Percentiles rank a stretch among this genome's conserved stretches.
Evolutionary conservation across 1,140 invertebrate genomes (phyloP).

Genomic region (Oryzaephilus surinamensis): DNA sequence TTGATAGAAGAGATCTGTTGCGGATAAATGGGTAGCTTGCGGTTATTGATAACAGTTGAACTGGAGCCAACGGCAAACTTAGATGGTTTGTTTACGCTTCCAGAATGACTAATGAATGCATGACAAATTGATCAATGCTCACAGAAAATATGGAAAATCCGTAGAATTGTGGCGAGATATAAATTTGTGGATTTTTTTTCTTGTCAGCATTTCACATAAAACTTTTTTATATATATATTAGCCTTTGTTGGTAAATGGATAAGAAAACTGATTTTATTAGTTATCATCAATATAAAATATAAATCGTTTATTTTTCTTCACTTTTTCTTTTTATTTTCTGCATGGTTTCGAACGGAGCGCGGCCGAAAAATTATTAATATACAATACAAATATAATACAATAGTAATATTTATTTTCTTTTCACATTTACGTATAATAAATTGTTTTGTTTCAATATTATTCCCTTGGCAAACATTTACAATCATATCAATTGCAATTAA

Average conservation of each 20-base stretch:
- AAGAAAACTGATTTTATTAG: constrained; percentile 13
- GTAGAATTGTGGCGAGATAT: constrained; percentile 14
- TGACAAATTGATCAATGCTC: constrained; percentile 22
- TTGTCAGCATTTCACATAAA: constrained; percentile 13
- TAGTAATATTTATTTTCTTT: too few relatives aligned
- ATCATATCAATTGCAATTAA: too few relatives aligned
- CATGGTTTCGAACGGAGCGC: too few relatives aligned
- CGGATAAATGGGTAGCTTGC: constrained; percentile 23
- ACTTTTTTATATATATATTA: constrained; percentile 11
- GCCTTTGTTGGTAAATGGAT: constrained; percentile 13
- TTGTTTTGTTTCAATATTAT: too few relatives aligned
- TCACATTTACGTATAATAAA: too few relatives aligned
- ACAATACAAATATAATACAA: too few relatives aligned
- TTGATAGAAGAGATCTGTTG: constrained; percentile 24
- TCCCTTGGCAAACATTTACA: too few relatives aligned
- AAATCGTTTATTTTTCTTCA: too few relatives aligned
- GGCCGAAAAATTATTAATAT: too few relatives aligned
- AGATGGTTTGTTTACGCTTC: constrained; percentile 23
- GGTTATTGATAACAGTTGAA: constrained; percentile 24
- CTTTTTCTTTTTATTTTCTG: too few relatives aligned
- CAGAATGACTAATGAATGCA: constrained; percentile 25
- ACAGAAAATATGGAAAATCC: constrained; percentile 21
- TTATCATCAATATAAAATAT: constrained; percentile 11
- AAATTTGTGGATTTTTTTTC: constrained; percentile 10
- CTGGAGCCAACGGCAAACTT: constrained; percentile 22